Evolutionary conservation across 2,797 vertebrate genomes (phyloP).

Genomic region (Echeneis naucrates): DNA sequence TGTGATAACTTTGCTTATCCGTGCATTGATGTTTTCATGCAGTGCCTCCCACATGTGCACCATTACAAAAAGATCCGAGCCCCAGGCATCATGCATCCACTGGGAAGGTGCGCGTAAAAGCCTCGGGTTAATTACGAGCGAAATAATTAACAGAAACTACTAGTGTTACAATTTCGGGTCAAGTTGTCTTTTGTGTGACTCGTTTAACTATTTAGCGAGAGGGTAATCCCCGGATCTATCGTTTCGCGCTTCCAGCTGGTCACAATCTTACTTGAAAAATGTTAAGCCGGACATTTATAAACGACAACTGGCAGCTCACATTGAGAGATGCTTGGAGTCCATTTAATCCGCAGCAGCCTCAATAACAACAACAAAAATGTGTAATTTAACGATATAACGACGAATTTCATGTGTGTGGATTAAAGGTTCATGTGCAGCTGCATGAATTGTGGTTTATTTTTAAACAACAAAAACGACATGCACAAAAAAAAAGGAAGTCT

Average conservation of each 20-base stretch:
- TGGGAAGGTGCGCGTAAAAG: constrained; percentile 42
- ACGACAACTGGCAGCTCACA: constrained; percentile 15
- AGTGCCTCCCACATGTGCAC: constrained; percentile 5
- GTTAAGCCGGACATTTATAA: constrained; percentile 15
- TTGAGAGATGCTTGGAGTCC: constrained; percentile 17
- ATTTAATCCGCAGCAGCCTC: constrained; percentile 41
- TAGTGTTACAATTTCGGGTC: constrained; percentile 65
- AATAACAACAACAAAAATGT: constrained; percentile 30
- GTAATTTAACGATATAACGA: constrained; percentile 9
- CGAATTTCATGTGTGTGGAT: no score
- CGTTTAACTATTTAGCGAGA: constrained; percentile 8
- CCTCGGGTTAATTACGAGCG: constrained; percentile 40
- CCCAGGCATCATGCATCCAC: constrained; percentile 43
- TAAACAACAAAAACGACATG: constrained; percentile 56
- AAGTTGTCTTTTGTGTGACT: constrained; percentile 33
- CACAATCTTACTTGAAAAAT: constrained; percentile 37
- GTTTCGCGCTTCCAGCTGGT: constrained; percentile 50
- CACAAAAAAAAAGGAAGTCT: constrained; percentile 57
- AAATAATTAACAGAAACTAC: constrained; percentile 65
- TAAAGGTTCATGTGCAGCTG: constrained; percentile 45
- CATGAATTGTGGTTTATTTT: constrained; percentile 37
- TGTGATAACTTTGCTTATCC: constrained; percentile 44
- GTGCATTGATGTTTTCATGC: constrained; percentile 51
- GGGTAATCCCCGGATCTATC: constrained; percentile 15
- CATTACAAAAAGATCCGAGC: not conserved